phyloP scores from a whole-genome alignment of 2,797 vertebrate species.

The Pseudomugil gertrudae region DNA sequence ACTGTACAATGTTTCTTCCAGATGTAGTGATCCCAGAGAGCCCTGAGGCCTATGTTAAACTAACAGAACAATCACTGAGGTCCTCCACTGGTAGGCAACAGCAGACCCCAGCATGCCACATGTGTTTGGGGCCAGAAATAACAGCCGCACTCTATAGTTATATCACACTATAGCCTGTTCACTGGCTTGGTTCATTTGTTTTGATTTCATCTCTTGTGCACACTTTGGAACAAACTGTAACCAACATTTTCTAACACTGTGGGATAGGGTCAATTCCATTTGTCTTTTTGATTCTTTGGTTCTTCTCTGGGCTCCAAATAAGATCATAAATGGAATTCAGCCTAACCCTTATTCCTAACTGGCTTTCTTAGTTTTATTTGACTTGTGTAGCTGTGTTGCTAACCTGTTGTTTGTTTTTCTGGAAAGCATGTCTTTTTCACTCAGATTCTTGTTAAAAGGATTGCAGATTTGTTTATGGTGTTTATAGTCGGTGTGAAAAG shows the following conservation, averaged over 20 bases:
- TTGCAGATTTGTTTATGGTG: slow-evolving; percentile 51
- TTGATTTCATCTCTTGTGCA: slow-evolving; percentile 58
- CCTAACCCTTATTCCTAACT: slow-evolving; percentile 72
- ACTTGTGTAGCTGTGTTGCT: slow-evolving; percentile 65
- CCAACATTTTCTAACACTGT: slow-evolving; percentile 67
- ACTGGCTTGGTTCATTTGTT: slow-evolving; percentile 68
- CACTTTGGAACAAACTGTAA: slow-evolving; percentile 53
- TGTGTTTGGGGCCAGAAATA: slow-evolving; percentile 61
- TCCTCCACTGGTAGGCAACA: slow-evolving; percentile 87
- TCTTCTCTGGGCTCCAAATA: slow-evolving; percentile 24
- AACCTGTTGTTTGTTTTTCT: slow-evolving; percentile 60
- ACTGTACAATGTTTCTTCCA: slow-evolving; percentile 89
- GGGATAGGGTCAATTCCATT: slow-evolving; percentile 75
- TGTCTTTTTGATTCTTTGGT: slow-evolving; percentile 22
- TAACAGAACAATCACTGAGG: slow-evolving; percentile 91
- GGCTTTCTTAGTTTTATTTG: slow-evolving; percentile 63
- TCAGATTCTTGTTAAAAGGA: slow-evolving; percentile 25
- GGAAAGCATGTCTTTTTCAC: slow-evolving; percentile 55
- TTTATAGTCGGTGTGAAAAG: slow-evolving; percentile 31
- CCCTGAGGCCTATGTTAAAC: slow-evolving; percentile 91
- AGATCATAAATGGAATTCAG: slow-evolving; percentile 73
- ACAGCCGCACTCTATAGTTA: slow-evolving; percentile 49
- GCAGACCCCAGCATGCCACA: slow-evolving; percentile 68
- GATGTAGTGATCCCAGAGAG: slow-evolving; percentile 92
- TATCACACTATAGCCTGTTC: slow-evolving; percentile 51